phyloP scores from a whole-genome alignment of 2,797 vertebrate genomes.

The Potorous gilbertii region DNA sequence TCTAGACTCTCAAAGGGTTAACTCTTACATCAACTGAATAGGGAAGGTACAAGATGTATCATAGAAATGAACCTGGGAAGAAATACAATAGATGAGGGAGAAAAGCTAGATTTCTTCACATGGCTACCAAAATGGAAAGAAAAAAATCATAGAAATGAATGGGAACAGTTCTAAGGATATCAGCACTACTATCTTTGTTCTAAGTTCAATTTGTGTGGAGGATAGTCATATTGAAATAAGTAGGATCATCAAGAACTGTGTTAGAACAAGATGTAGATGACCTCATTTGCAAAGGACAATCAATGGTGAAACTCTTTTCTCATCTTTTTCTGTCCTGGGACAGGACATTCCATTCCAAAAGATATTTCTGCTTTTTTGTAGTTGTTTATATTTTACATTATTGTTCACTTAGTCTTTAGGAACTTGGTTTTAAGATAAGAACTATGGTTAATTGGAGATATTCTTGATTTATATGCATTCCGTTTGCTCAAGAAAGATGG shows the following conservation, averaged over 20 bases:
- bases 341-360: not conserved
- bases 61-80: not conserved
- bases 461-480: not conserved
- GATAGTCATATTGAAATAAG: not conserved
- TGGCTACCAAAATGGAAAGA: not conserved
- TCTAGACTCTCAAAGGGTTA: not conserved
- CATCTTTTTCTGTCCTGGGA: not conserved
- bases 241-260: not conserved
- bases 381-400: not conserved
- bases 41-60: not conserved
- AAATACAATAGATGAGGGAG: not conserved
- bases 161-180: not conserved
- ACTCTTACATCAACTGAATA: not conserved
- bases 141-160: not conserved
- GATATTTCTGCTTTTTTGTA: not conserved
- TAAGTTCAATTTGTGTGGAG: not conserved
- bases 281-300: not conserved
- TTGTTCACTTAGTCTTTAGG: not conserved
- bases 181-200: not conserved
- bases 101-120: not conserved
- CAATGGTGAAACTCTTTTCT: not conserved
- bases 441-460: not conserved
- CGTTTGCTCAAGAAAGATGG: not conserved
- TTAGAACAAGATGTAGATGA: not conserved
- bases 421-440: not conserved